Evolutionary conservation across 2,888 invertebrate species (phyloP).

Genomic region (Dynastes grantii): DNA sequence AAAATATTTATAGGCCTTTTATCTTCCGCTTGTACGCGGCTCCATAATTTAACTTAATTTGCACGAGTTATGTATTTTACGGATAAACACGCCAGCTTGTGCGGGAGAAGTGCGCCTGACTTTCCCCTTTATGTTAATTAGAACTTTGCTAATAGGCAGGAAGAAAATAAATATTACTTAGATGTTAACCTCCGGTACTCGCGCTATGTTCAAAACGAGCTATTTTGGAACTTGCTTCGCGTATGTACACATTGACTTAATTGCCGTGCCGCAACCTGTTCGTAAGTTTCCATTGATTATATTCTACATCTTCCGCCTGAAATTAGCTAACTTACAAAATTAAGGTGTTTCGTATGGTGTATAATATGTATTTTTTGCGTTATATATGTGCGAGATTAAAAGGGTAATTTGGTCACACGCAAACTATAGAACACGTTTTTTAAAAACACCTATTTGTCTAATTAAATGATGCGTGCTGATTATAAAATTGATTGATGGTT

Average conservation of each 20-base stretch:
- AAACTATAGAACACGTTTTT: not conserved
- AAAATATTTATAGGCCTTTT: slow-evolving; percentile 17
- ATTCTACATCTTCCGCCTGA: too few species aligned
- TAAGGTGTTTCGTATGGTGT: too few species aligned
- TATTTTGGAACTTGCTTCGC: not conserved
- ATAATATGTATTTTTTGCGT: too few species aligned
- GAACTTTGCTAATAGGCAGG: not conserved
- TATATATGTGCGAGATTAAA: too few species aligned
- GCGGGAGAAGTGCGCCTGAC: not conserved
- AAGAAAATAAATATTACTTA: slow-evolving; percentile 16
- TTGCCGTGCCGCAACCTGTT: too few species aligned
- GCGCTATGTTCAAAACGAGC: not conserved
- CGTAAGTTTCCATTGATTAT: too few species aligned
- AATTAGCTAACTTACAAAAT: too few species aligned
- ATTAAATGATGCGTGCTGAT: slow-evolving; percentile 5
- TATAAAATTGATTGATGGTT: not conserved
- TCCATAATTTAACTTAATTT: slow-evolving; percentile 34
- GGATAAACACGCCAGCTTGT: slow-evolving; percentile 12
- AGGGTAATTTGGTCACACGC: too few species aligned
- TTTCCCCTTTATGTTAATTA: slow-evolving; percentile 17
- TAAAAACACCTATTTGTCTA: not conserved
- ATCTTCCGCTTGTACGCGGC: not conserved
- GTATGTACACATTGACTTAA: not conserved
- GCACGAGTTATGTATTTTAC: slow-evolving; percentile 23
- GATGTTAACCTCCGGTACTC: not conserved